A percentile compares a stretch with the other conserved stretches of the same genome.
Conservation (phyloP, 2,888 invertebrate species). For the Drosophila kambysellisi region DNA sequence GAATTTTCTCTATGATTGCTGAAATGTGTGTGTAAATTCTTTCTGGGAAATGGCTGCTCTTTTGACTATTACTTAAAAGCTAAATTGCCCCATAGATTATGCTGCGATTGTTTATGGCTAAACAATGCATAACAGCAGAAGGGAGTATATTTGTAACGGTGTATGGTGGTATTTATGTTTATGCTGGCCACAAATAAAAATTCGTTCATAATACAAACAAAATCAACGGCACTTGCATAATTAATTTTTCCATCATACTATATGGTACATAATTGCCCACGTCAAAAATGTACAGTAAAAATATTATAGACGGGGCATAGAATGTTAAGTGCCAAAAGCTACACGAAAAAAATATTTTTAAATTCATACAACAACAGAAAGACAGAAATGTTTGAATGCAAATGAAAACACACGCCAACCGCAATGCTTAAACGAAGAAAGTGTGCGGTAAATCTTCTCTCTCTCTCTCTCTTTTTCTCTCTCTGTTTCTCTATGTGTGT, state of each 20-base stretch:
- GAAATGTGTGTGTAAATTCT: constrained; percentile 17
- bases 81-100: constrained; percentile 52
- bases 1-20: constrained; percentile 12
- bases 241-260: constrained; percentile 36
- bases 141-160: background rate
- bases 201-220: constrained; percentile 36
- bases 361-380: constrained; percentile 42
- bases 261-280: constrained; percentile 61
- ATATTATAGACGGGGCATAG: constrained; percentile 64
- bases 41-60: constrained; percentile 40
- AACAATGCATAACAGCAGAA: background rate
- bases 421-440: constrained; percentile 42
- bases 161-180: constrained; percentile 16
- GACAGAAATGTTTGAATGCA: constrained; percentile 50
- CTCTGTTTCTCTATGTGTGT: background rate
- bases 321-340: constrained; percentile 78
- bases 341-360: constrained; percentile 66
- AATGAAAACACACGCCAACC: constrained; percentile 52
- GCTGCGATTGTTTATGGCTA: constrained; percentile 49
- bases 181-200: constrained; percentile 18
- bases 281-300: constrained; percentile 47
- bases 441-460: constrained; percentile 25
- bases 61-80: constrained; percentile 41
- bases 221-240: constrained; percentile 51
- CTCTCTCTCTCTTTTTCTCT: background rate